phyloP scores from a whole-genome alignment of 2,888 invertebrate species.

The Aleiodes testaceus region DNA sequence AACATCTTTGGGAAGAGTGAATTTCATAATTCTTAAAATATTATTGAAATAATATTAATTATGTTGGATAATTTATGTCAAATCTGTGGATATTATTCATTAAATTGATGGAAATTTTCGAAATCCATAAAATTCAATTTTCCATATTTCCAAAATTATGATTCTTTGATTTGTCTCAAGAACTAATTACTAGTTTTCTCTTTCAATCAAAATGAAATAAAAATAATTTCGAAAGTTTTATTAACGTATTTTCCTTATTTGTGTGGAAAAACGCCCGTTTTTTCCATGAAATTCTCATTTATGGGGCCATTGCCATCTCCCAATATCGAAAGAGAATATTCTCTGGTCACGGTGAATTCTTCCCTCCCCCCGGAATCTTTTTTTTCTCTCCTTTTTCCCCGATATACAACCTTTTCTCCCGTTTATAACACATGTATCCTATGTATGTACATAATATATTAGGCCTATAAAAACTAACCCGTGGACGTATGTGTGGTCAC shows the following conservation, averaged over 20 bases:
- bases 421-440: conserved; percentile 49
- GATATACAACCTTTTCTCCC: conserved; percentile 45
- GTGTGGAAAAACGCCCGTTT: conserved; percentile 42
- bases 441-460: conserved; percentile 50
- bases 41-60: too few species aligned
- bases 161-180: too few species aligned
- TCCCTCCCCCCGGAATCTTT: conserved; percentile 34
- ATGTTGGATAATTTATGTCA: too few species aligned
- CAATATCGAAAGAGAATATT: conserved; percentile 49
- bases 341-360: conserved; percentile 33
- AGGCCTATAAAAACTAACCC: conserved; percentile 54
- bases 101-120: too few species aligned
- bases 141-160: too few species aligned
- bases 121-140: too few species aligned
- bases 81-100: too few species aligned
- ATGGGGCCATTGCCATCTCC: conserved; percentile 53
- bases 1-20: too few species aligned
- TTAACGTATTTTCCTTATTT: conserved; percentile 3
- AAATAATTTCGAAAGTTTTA: conserved; percentile 8
- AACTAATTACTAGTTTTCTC: not conserved
- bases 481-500: conserved; percentile 59
- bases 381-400: conserved; percentile 38
- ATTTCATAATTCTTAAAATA: too few species aligned
- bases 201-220: not conserved
- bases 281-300: conserved; percentile 51